Base-by-base conservation (phyloP, 2,113 vertebrate genomes). In the Macrotus californicus region DNA sequence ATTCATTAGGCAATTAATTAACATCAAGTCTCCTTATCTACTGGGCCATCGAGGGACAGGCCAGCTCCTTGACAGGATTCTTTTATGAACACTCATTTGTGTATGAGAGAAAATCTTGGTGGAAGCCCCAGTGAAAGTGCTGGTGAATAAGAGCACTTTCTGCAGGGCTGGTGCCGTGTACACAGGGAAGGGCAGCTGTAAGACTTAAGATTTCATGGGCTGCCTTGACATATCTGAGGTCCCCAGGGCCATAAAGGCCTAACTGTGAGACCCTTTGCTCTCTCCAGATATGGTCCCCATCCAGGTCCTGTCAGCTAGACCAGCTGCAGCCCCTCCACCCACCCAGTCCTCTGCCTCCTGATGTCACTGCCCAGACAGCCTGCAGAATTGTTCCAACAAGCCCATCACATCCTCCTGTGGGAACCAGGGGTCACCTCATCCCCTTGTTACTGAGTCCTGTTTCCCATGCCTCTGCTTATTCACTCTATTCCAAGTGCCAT, bases 1-100 rank as follows among this genome's bases (percentile, higher is more conserved):
- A 96, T 90, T 97, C 95, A 97, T 96, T 97, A 96, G 64, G 87
- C 89, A 96, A 95, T 96, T 96, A 84, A 96, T 98, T 92, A 95
- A 92, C 56, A 87, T 94, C 95, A 95, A 67, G 36, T 34, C 56
- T 94, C 72, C 54, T 97, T 95, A 96, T 92, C 95, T 85, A 31
- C 72, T 39, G n/a, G 36, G 61, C 72, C 66, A 96, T 95, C 96
- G 92, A 94, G 87, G 77, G 93, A 97, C 81, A 94, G 76, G 31
- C 31, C 34, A 79, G 84, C 34, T 96, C 73, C 89, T 97, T 96
- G 77, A 96, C 89, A 91, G 80, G 29, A 91, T 73, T 96, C 73
- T 97, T 97, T 94, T 87, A 92, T 89, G 92, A 92, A 43, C 22
- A 87, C 43, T 94, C 94, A 83, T 89, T 97, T 94, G 26, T 94